phyloP scores from a whole-genome alignment of 1,140 invertebrate species.

The silkworm (Bombyx mori) region DNA sequence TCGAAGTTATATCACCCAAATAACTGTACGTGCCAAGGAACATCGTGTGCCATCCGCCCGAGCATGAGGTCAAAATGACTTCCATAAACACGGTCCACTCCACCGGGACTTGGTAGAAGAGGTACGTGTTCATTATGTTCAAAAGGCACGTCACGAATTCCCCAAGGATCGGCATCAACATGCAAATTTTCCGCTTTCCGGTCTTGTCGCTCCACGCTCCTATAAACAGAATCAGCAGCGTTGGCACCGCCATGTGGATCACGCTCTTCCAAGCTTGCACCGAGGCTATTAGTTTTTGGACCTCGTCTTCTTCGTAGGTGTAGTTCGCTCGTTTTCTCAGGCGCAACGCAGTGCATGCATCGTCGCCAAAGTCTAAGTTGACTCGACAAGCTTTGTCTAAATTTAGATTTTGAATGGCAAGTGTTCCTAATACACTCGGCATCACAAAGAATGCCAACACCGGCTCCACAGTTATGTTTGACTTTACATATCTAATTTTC shows the following conservation, averaged over 20 bases:
- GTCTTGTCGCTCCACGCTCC: constrained; percentile 79
- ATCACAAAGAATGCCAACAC: constrained; percentile 50
- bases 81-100: constrained; percentile 79
- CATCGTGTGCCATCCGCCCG: constrained; percentile 89
- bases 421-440: constrained; percentile 47
- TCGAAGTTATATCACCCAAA: constrained; percentile 86
- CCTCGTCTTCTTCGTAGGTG: constrained; percentile 48
- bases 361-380: constrained; percentile 43
- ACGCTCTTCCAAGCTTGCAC: constrained; percentile 72
- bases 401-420: constrained; percentile 58
- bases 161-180: constrained; percentile 85
- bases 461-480: constrained; percentile 60
- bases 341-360: constrained; percentile 40
- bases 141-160: constrained; percentile 84
- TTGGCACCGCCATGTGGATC: constrained; percentile 70
- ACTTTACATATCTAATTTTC: constrained; percentile 46
- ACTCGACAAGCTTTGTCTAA: constrained; percentile 58
- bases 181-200: constrained; percentile 85
- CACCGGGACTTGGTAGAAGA: constrained; percentile 81
- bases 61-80: constrained; percentile 81
- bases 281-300: constrained; percentile 74
- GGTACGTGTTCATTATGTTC: constrained; percentile 83
- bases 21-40: constrained; percentile 91
- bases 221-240: constrained; percentile 72
- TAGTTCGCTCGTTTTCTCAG: constrained; percentile 40